phyloP scores from a whole-genome alignment of 2,888 invertebrate genomes.

The Morinoia aosen region DNA sequence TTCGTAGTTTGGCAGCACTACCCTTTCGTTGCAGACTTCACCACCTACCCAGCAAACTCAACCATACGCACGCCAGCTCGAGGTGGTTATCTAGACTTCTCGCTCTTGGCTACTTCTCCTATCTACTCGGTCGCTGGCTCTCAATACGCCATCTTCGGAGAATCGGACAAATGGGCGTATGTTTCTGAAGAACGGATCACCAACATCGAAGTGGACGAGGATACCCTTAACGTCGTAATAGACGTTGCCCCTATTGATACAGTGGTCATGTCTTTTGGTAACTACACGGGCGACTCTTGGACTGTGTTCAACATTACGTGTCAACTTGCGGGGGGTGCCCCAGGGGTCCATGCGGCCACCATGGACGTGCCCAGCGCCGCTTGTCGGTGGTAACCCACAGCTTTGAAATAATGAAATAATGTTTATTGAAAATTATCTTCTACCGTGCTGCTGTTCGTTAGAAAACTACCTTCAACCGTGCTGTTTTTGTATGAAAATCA shows the following conservation, averaged over 20 bases:
- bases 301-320: not conserved
- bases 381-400: not conserved
- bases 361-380: not conserved
- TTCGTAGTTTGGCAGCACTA: conserved; percentile 56
- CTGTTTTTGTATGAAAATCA: not conserved
- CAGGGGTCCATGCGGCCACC: not conserved
- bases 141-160: conserved; percentile 58
- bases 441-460: not conserved
- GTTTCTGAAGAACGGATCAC: conserved; percentile 55
- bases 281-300: not conserved
- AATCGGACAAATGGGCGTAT: conserved; percentile 57
- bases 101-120: conserved; percentile 56
- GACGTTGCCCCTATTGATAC: not conserved
- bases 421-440: not conserved
- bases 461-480: not conserved
- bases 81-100: conserved; percentile 54
- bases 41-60: not conserved
- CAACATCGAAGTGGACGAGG: conserved; percentile 27
- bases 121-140: not conserved
- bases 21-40: conserved; percentile 35
- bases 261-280: not conserved
- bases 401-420: not conserved
- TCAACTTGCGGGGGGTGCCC: not conserved
- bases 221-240: not conserved
- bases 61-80: conserved; percentile 22